phyloP scores from a whole-genome alignment of 2,113 vertebrate genomes.

The Propithecus coquereli region DNA sequence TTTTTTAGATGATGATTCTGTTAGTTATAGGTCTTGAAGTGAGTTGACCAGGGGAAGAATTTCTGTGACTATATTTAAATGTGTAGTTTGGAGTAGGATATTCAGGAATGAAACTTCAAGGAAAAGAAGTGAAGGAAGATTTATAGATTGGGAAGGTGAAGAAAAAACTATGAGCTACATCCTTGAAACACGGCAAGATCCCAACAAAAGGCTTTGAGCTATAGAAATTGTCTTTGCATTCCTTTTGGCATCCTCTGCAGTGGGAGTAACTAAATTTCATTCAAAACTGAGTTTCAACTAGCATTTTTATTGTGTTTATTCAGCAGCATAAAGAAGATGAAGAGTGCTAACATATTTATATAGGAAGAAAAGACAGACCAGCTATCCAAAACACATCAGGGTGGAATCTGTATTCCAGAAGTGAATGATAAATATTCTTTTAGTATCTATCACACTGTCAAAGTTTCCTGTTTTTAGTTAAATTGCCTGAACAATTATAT shows the following conservation, averaged over 20 bases:
- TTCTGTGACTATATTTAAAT: conserved; percentile 43
- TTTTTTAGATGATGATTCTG: conserved; percentile 9
- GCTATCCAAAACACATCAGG: background rate
- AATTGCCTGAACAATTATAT: conserved; percentile 19
- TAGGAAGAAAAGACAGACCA: background rate
- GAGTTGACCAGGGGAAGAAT: background rate
- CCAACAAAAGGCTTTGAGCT: background rate
- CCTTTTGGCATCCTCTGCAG: background rate
- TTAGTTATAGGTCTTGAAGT: conserved; percentile 41
- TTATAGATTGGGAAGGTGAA: background rate
- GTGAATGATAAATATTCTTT: background rate
- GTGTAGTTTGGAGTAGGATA: background rate
- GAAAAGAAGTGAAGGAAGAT: background rate
- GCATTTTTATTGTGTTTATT: conserved; percentile 34
- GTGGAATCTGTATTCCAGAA: background rate
- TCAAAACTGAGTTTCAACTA: conserved; percentile 5
- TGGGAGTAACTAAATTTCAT: conserved; percentile 18
- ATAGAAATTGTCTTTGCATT: background rate
- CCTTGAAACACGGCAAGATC: background rate
- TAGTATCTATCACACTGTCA: background rate
- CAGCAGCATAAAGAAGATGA: background rate
- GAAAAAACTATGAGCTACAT: background rate
- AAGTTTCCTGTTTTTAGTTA: background rate
- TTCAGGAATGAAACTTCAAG: background rate
- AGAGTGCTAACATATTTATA: background rate